These are phyloP conservation scores for Cyprinodon brontotheroides DNA, from an alignment of 2,113 vertebrate species.

Conservation along the genomic window DNA sequence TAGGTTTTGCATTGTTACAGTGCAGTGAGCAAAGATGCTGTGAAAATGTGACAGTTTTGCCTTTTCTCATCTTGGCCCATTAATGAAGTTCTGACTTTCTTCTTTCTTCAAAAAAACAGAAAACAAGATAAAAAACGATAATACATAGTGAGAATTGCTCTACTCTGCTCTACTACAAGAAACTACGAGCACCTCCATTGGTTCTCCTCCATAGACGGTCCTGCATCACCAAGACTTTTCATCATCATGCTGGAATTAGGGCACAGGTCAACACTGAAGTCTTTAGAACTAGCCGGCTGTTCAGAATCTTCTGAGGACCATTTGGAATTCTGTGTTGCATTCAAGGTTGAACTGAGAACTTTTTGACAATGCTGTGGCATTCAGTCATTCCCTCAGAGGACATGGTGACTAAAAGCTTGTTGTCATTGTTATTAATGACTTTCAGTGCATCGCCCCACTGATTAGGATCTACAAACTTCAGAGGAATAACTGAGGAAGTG, in stretches of 20 bases:
- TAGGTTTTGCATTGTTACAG: too few species aligned
- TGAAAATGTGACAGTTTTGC: too few species aligned
- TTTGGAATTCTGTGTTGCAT: background rate
- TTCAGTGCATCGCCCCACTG: background rate
- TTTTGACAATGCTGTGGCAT: background rate
- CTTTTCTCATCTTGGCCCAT: too few species aligned
- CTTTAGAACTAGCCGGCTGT: rapidly evolving
- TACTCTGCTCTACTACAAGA: too few species aligned
- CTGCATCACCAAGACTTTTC: too few species aligned
- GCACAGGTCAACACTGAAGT: background rate
- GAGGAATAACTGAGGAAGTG: rapidly evolving
- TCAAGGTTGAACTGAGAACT: background rate
- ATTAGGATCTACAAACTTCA: background rate
- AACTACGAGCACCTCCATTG: too few species aligned
- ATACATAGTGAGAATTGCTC: too few species aligned
- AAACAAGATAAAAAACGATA: background rate
- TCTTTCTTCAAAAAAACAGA: too few species aligned
- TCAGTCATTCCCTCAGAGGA: slow-evolving; percentile 25
- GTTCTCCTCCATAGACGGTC: too few species aligned
- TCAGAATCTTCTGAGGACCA: rapidly evolving
- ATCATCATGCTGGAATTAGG: too few species aligned
- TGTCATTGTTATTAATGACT: background rate
- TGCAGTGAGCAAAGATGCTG: too few species aligned
- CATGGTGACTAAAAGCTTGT: slow-evolving; percentile 50
- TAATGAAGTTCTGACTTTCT: too few species aligned